These are phyloP conservation scores for Drosophila niveifrons DNA, from an alignment of 2,888 invertebrate genomes.

Conservation along the genomic window DNA sequence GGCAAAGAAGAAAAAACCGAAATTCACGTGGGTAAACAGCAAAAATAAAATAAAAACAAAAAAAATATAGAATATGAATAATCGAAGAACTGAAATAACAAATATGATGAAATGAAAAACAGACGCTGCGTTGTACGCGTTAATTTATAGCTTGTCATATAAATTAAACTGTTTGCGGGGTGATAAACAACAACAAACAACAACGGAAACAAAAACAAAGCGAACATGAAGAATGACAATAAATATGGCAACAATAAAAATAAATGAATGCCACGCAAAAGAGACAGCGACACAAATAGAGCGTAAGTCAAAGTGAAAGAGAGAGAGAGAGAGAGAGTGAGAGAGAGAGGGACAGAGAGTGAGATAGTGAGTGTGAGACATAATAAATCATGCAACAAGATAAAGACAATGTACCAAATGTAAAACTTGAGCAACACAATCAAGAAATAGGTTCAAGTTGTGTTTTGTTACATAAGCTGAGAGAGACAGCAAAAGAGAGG, in stretches of 20 bases:
- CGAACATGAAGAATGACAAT: slow-evolving; percentile 24
- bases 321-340: neutral
- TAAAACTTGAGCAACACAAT: slow-evolving; percentile 19
- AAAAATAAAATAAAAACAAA: neutral
- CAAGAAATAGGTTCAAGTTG: slow-evolving; percentile 1
- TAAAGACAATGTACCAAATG: slow-evolving; percentile 16
- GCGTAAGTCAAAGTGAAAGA: slow-evolving; percentile 12
- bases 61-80: neutral
- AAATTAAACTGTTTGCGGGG: slow-evolving; percentile 62
- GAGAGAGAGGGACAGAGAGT: neutral
- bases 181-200: slow-evolving; percentile 60
- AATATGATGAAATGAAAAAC: slow-evolving; percentile 26
- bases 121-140: slow-evolving; percentile 36
- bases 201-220: slow-evolving; percentile 7
- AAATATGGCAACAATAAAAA: slow-evolving; percentile 35
- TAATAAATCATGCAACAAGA: slow-evolving; percentile 34
- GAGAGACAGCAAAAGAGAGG: neutral
- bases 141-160: slow-evolving; percentile 71
- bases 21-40: neutral
- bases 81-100: neutral
- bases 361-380: slow-evolving; percentile 13
- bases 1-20: slow-evolving; percentile 1
- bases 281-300: slow-evolving; percentile 5
- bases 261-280: slow-evolving; percentile 11
- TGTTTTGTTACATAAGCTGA: neutral